A percentile compares a stretch with the other conserved stretches of the same genome.
These are phyloP conservation scores for Cosmia pyralina DNA, from an alignment of 2,888 invertebrate species.

Conservation along the genomic window DNA sequence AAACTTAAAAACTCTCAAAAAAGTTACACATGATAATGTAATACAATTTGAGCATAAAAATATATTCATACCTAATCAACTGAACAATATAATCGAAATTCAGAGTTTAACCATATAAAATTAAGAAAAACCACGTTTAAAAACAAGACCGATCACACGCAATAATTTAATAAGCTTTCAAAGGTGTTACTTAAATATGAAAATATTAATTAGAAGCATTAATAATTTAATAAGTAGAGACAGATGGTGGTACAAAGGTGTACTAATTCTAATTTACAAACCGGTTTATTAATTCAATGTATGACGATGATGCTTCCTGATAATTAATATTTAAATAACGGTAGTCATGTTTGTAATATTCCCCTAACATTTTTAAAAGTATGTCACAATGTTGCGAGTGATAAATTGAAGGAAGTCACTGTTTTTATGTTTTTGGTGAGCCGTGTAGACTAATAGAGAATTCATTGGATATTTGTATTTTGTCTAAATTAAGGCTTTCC, in stretches of 20 bases:
- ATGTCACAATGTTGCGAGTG: slow-evolving; percentile 59
- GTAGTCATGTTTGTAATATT: slow-evolving; percentile 53
- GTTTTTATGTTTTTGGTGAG: slow-evolving; percentile 23
- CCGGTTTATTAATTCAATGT: slow-evolving; percentile 56
- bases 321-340: slow-evolving; percentile 65
- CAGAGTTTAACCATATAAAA: neutral
- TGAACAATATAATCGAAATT: slow-evolving; percentile 1
- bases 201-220: slow-evolving; percentile 49
- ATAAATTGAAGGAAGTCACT: slow-evolving; percentile 55
- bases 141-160: slow-evolving; percentile 32
- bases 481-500: neutral
- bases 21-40: neutral
- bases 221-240: slow-evolving; percentile 41
- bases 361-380: slow-evolving; percentile 57
- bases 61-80: neutral
- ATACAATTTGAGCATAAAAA: slow-evolving; percentile 26
- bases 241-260: slow-evolving; percentile 63
- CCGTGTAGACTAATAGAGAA: slow-evolving; percentile 1
- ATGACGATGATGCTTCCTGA: slow-evolving; percentile 61
- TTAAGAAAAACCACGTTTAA: slow-evolving; percentile 25
- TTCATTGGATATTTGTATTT: neutral
- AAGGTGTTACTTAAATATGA: slow-evolving; percentile 43
- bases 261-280: slow-evolving; percentile 62
- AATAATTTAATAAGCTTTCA: slow-evolving; percentile 39
- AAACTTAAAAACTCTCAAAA: neutral